Conservation (phyloP, 2,888 invertebrate genomes). For the Bursaphelenchus okinawaensis region DNA sequence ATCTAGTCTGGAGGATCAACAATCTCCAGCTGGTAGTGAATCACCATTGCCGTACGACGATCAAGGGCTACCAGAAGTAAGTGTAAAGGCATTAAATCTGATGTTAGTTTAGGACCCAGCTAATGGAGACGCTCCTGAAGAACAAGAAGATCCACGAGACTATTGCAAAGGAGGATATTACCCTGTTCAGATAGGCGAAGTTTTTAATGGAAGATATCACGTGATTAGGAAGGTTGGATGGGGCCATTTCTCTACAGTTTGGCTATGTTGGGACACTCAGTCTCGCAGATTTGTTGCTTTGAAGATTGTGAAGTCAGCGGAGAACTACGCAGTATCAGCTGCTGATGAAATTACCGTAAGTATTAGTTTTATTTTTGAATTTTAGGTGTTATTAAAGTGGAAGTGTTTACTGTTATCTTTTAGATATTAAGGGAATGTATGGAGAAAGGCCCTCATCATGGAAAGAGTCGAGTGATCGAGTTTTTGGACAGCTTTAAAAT, state of each 20-base stretch:
- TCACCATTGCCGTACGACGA: background rate
- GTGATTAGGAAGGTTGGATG: conserved; percentile 92
- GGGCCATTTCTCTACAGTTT: conserved; percentile 99
- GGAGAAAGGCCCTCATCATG: background rate
- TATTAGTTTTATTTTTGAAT: background rate
- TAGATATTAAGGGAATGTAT: background rate
- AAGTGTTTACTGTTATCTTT: background rate
- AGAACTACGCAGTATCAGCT: conserved; percentile 98
- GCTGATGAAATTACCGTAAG: conserved; percentile 91
- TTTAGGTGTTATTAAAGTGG: no score
- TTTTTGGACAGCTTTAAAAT: conserved; percentile 86
- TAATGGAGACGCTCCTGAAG: background rate
- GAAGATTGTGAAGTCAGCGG: conserved; percentile 97
- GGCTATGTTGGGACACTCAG: conserved; percentile 91
- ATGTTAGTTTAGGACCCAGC: background rate
- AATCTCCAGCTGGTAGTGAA: background rate
- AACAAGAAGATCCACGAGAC: conserved; percentile 84
- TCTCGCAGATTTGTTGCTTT: conserved; percentile 78
- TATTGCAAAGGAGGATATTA: conserved; percentile 93
- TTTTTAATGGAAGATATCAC: conserved; percentile 79
- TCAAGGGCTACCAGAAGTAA: background rate
- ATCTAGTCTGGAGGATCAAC: background rate
- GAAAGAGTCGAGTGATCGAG: background rate
- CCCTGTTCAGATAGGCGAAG: conserved; percentile 94
- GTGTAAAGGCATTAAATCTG: background rate